Conservation (phyloP, 2,888 invertebrate genomes). For the Platynereis dumerilii region DNA sequence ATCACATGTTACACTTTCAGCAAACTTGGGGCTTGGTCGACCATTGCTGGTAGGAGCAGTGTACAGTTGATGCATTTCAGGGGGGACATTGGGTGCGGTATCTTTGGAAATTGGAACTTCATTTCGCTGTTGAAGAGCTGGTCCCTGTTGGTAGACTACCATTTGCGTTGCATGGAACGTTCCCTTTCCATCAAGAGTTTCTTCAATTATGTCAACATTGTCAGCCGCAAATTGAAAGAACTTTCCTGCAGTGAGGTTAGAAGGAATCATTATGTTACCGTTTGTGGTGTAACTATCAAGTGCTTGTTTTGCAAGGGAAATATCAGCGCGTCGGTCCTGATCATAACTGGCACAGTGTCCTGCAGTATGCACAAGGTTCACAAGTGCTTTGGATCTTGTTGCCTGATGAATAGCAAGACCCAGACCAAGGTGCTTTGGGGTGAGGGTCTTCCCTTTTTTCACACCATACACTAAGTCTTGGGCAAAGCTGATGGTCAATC, state of each 20-base stretch:
- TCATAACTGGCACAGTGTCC: background rate
- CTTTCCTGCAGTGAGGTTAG: background rate
- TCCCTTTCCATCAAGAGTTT: background rate
- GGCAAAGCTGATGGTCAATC: too few species aligned
- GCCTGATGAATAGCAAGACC: too few species aligned
- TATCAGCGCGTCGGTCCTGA: background rate
- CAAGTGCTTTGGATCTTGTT: too few species aligned
- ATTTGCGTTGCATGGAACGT: background rate
- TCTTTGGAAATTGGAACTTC: background rate
- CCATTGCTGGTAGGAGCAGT: background rate
- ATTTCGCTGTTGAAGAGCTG: background rate
- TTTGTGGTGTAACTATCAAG: background rate
- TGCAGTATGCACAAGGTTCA: too few species aligned
- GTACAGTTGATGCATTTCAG: background rate
- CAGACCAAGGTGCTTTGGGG: too few species aligned
- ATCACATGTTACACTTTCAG: background rate
- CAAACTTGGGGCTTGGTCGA: background rate
- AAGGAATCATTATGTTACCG: background rate
- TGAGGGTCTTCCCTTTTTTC: too few species aligned
- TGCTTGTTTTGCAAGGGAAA: background rate
- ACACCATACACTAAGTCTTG: too few species aligned
- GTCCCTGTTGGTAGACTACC: background rate
- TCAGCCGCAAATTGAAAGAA: background rate
- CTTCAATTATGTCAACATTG: background rate
- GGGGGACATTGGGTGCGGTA: background rate